Evolutionary conservation across 2,888 invertebrate genomes (phyloP), one percentile per base, ranked within the genome.

Genomic region (Caenorhabditis becei): DNA sequence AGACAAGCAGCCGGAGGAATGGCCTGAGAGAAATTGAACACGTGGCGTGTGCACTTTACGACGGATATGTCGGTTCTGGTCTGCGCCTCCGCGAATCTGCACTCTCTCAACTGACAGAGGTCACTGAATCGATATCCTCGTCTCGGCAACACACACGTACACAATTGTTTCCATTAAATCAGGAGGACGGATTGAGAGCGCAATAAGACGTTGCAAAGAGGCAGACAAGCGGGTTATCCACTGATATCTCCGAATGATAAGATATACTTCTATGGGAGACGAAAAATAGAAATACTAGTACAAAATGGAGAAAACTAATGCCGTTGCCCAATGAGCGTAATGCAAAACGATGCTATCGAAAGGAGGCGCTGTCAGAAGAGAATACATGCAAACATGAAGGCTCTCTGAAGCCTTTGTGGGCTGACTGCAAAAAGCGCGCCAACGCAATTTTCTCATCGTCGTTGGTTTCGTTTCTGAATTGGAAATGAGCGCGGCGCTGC

Each of bases 41-140:
- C 71, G 62, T 71, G 49, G 69, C 66, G 61, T 78, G 71, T 80
- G 80, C 77, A 77, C 77, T 77, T 66, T 67, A 66, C 75, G 41
- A 23, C 61, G 32, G 54, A 74, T 75, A 41, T 32, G 24, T 47
- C 41, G 4, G 18, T 16, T 1, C 24, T 18, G 7, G 41, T 16
- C 71, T 62, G 62, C 71, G 71, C 56, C 71, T 54, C 63, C 53
- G 23, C 10, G n/a, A 41, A 49, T 16, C 18, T 1, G 41, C 16
- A 20, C 20, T 14, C 37, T 62, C 47, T 47, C 24, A n/a, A 51
- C 65, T n/a, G 18, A n/a, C 10, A 66, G 61, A 61, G 66, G 75
- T 53, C 75, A 66, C 20, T 53, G 10, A 51, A 75, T 75, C 75
- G 54, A 75, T 75, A 75, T 44, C 58, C 26, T 51, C 37, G 18